Conservation (phyloP, 2,797 vertebrate species). For the Mormyrus hasselquistii region DNA sequence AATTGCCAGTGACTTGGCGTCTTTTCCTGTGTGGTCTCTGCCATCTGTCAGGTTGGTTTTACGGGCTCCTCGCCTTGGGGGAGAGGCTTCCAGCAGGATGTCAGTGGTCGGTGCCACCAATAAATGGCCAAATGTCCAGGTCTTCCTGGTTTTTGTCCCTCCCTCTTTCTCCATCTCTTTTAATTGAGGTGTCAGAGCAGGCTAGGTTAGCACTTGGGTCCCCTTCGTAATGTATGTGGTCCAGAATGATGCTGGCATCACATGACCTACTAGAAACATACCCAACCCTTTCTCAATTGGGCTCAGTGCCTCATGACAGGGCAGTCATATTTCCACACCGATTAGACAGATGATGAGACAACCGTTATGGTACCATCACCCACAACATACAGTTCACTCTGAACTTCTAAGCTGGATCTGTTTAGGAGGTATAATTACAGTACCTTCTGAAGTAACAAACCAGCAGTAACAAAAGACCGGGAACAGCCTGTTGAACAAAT, state of each 20-base stretch:
- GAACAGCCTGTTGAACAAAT: not conserved
- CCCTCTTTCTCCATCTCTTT: constrained; percentile 1
- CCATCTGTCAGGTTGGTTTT: constrained; percentile 31
- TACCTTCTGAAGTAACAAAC: not conserved
- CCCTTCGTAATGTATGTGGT: not conserved
- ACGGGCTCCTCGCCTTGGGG: constrained; percentile 16
- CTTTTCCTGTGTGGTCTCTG: constrained; percentile 15
- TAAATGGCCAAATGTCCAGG: not conserved
- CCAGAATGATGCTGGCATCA: not conserved
- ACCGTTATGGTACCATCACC: not conserved
- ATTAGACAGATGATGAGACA: not conserved
- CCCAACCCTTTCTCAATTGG: not conserved
- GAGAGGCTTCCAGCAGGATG: not conserved
- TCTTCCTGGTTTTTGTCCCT: not conserved
- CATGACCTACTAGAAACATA: not conserved
- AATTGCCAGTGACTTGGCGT: constrained; percentile 13
- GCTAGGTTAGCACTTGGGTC: not conserved
- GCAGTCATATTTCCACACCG: not conserved
- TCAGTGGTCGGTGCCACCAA: not conserved
- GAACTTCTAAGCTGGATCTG: not conserved
- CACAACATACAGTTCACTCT: not conserved
- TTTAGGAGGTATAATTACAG: not conserved
- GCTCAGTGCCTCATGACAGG: not conserved
- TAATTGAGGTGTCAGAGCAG: not conserved
- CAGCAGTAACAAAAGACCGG: not conserved